phyloP scores from a whole-genome alignment of 2,888 invertebrate genomes.

The Philhelius pedissequus region DNA sequence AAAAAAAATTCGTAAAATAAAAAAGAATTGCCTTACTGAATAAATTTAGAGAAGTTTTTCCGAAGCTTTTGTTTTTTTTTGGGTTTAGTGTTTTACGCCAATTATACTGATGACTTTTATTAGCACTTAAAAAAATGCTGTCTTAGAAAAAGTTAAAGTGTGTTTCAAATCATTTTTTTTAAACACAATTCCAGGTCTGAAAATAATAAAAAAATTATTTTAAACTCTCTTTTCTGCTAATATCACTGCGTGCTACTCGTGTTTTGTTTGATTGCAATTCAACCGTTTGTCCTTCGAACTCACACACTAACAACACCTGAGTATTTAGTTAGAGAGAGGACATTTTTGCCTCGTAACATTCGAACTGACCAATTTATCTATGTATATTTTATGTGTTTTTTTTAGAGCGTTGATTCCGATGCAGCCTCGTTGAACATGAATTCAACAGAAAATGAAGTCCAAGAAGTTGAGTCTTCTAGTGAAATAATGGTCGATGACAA shows the following conservation, averaged over 20 bases:
- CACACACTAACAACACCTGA: conserved; percentile 39
- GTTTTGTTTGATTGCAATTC: conserved; percentile 56
- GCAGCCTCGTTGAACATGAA: conserved; percentile 86
- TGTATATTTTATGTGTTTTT: conserved; percentile 23
- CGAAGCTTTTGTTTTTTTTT: no score
- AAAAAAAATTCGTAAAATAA: no score
- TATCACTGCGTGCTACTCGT: conserved; percentile 58
- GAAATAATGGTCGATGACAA: conserved; percentile 86
- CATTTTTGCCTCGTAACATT: not conserved
- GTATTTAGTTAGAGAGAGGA: not conserved
- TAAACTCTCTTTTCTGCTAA: conserved; percentile 21
- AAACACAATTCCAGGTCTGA: not conserved
- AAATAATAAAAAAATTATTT: not conserved
- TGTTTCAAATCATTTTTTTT: no score
- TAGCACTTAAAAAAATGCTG: no score
- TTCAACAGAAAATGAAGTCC: conserved; percentile 86
- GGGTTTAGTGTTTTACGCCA: no score
- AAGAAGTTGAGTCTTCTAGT: conserved; percentile 85
- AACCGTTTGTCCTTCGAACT: conserved; percentile 44
- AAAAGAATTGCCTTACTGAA: no score
- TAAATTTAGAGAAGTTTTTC: no score
- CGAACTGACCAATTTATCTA: not conserved
- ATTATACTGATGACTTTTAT: no score
- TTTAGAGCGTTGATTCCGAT: conserved; percentile 92
- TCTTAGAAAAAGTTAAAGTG: no score